Conservation (phyloP, 2,113 vertebrate species). For the Scolopax mira region DNA sequence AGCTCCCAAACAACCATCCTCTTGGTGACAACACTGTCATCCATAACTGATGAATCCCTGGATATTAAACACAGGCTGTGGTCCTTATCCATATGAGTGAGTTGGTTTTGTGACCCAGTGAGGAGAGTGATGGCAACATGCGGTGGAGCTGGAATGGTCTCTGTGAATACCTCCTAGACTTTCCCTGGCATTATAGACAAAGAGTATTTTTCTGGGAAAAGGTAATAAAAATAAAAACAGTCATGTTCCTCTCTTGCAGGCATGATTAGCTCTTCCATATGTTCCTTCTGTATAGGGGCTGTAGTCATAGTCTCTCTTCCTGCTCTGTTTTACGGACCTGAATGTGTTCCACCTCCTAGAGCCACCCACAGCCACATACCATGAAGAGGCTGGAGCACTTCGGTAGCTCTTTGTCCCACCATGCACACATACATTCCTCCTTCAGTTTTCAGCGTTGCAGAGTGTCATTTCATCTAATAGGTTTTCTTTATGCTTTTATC, state of each 20-base stretch:
- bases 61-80: not conserved
- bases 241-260: not conserved
- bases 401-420: not conserved
- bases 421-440: rapidly evolving
- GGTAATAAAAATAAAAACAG: not conserved
- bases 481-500: not conserved
- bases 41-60: not conserved
- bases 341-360: not conserved
- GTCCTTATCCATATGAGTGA: not conserved
- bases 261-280: not conserved
- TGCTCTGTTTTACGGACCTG: not conserved
- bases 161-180: not conserved
- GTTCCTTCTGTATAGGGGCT: not conserved
- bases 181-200: not conserved
- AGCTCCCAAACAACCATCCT: not conserved
- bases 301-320: not conserved
- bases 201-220: not conserved
- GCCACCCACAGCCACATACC: not conserved
- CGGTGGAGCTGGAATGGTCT: not conserved
- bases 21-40: not conserved
- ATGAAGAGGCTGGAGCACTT: not conserved
- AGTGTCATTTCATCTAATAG: not conserved
- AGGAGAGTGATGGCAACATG: not conserved
- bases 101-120: not conserved
- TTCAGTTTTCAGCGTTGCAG: not conserved